Conservation (phyloP, 37 sponge, comb jelly and placozoan species). For the Oopsacas minuta region DNA sequence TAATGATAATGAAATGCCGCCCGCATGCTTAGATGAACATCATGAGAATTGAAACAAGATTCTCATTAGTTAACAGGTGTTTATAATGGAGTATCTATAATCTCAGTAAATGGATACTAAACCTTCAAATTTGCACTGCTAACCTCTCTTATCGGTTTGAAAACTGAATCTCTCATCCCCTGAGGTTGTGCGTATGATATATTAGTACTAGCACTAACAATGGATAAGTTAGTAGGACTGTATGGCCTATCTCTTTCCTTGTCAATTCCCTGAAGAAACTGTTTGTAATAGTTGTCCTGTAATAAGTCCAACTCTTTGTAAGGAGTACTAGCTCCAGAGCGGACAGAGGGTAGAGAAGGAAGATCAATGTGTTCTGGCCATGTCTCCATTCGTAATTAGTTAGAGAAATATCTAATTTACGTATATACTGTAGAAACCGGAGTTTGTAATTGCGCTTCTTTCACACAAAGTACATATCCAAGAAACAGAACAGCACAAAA, state of each 20-base stretch:
- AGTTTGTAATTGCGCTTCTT: too few relatives aligned
- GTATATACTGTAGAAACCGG: too few relatives aligned
- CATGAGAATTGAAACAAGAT: too few relatives aligned
- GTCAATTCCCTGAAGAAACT: neutral
- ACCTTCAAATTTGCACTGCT: too few relatives aligned
- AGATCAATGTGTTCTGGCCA: neutral
- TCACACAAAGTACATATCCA: too few relatives aligned
- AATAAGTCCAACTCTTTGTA: neutral
- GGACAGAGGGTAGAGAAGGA: neutral
- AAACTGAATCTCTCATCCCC: neutral
- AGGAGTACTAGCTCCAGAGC: neutral
- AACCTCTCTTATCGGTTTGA: constrained; percentile 10
- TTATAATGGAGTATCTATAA: too few relatives aligned
- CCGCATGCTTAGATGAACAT: neutral
- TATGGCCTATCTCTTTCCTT: neutral
- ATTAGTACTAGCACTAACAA: neutral
- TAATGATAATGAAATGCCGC: neutral
- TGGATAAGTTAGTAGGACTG: neutral
- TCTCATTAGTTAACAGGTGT: too few relatives aligned
- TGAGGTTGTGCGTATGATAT: neutral
- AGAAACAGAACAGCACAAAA: too few relatives aligned
- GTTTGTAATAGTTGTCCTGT: neutral
- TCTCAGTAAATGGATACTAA: too few relatives aligned
- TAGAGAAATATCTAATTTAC: too few relatives aligned
- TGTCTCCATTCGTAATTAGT: neutral